Conservation (phyloP, 2,113 vertebrate species). For the Neomonachus schauinslandi region DNA sequence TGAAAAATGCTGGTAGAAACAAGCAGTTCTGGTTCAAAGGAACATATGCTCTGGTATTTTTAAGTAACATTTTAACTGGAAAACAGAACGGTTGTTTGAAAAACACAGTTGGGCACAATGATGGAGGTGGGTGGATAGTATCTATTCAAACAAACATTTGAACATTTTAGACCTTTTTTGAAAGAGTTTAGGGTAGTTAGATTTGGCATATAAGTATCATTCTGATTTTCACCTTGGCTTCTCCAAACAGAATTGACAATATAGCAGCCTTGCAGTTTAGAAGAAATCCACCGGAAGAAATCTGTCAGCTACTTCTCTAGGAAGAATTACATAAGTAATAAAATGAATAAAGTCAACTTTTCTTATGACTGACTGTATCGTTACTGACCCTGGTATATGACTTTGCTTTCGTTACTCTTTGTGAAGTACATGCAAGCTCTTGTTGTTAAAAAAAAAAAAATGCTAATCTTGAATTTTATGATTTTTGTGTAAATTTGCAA, state of each 20-base stretch:
- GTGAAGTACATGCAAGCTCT: neutral
- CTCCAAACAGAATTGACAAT: neutral
- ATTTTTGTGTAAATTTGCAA: slow-evolving; percentile 58
- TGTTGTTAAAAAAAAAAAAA: neutral
- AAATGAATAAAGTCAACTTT: slow-evolving; percentile 8
- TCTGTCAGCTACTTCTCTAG: neutral
- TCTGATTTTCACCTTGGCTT: neutral
- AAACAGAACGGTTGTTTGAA: slow-evolving; percentile 57
- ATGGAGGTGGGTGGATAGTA: neutral
- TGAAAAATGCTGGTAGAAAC: slow-evolving; percentile 3
- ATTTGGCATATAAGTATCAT: neutral
- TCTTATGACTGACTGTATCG: neutral
- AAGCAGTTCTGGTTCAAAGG: slow-evolving; percentile 3
- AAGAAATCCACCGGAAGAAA: neutral
- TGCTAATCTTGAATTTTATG: slow-evolving; percentile 25
- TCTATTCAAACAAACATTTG: neutral
- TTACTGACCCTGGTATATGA: neutral
- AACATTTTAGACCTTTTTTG: neutral
- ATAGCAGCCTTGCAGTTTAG: neutral
- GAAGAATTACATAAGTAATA: neutral
- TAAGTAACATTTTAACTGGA: slow-evolving; percentile 41
- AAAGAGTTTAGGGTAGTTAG: neutral
- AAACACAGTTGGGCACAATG: neutral
- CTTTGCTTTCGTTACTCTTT: neutral
- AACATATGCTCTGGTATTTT: neutral